Evolutionary conservation across 2,797 vertebrate genomes (phyloP).

Genomic region (Otolemur crassicaudatus): DNA sequence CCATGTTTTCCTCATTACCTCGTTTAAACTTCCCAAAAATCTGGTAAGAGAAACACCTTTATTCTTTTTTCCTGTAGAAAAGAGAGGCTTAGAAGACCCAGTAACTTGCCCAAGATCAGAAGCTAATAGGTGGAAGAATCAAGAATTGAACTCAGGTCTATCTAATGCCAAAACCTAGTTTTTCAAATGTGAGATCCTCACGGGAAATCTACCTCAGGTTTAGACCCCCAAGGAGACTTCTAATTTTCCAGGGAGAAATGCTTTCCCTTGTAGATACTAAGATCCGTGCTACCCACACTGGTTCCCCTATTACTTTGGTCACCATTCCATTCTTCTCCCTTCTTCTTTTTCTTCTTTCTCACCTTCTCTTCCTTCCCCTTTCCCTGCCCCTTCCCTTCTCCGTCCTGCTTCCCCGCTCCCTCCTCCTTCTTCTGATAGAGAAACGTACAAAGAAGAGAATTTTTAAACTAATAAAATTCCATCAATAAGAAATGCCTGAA

Average conservation of each 20-base stretch:
- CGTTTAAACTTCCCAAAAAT: not conserved
- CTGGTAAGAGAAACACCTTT: not conserved
- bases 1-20: not conserved
- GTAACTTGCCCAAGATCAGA: not conserved
- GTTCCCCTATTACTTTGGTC: not conserved
- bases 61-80: not conserved
- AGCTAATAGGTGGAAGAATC: not conserved
- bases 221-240: not conserved
- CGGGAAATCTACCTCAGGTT: not conserved
- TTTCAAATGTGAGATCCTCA: not conserved
- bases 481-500: not conserved
- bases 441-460: not conserved
- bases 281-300: not conserved
- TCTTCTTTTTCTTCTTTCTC: not conserved
- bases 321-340: not conserved
- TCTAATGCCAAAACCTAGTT: not conserved
- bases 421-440: not conserved
- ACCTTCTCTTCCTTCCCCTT: too few species aligned
- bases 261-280: not conserved
- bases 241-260: not conserved
- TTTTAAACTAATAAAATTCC: slow-evolving; percentile 41
- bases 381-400: too few species aligned
- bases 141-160: not conserved
- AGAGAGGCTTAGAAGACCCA: not conserved
- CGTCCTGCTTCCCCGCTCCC: too few species aligned